Evolutionary conservation across 2,888 invertebrate genomes (phyloP), one percentile per base, ranked within the genome.

Genomic region (Agapetus fuscipes): DNA sequence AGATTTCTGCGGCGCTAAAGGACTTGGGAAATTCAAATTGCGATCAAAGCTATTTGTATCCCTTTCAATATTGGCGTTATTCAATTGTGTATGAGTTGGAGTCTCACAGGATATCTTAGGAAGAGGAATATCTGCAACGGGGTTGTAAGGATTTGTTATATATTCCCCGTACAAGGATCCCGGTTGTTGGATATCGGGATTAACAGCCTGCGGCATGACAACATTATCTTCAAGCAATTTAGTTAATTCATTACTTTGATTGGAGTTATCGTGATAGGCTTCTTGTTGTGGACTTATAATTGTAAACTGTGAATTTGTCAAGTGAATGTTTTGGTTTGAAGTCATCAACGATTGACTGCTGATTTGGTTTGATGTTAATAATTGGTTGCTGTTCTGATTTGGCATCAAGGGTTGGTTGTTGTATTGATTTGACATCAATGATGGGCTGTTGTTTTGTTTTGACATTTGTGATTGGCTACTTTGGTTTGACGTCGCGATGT

Each of bases 81-180:
- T n/a, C n/a, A n/a, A n/a, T n/a, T n/a, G n/a, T 7, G 17, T 11
- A 9, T 11, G 28, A n/a, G 31, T 26, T 26, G 16, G 20, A 16
- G 36, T 25, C 26, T 20, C 28, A 17, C 33, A 37, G 4, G 16
- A 29, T 3, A 32, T 26, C 9, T 10, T 4, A 3, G 1, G 59
- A 0, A 51, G 35, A 0, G 59, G 51, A 1, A 61, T 37, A 16
- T 61, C 57, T 30, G 58, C 62, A 0, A 57, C 41, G 6, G 67
- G 60, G 40, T 65, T 72, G 51, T 76, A 76, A 0, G 75, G 75
- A 47, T 76, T 72, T 0, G 65, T 70, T 31, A 76, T 52, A 43
- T 74, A 76, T 35, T 76, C 75, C 0, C 66, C 60, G 53, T 72
- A 76, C 3, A 76, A 44, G 1, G 63, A 61, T 12, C 55, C 47